Conservation (phyloP, 1,140 invertebrate species). For the Daktulosphaira vitifoliae region DNA sequence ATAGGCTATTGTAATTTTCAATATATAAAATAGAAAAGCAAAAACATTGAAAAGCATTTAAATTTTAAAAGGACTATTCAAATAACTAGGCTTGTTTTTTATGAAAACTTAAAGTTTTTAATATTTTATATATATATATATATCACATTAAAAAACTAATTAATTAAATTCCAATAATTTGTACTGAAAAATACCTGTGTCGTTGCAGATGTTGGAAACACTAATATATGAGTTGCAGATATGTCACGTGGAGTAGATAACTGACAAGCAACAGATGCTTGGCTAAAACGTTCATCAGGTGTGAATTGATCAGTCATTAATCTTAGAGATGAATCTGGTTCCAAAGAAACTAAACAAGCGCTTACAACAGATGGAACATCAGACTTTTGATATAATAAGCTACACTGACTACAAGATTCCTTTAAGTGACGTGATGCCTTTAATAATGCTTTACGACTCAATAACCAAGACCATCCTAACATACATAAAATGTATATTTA, state of each 20-base stretch:
- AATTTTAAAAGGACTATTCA: constrained; percentile 12
- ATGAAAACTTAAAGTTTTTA: constrained; percentile 7
- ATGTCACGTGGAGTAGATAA: constrained; percentile 88
- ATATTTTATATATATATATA: too few species aligned
- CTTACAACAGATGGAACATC: constrained; percentile 85
- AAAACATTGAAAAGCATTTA: constrained; percentile 33
- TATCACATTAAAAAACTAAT: not conserved
- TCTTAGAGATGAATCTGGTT: constrained; percentile 85
- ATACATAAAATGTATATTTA: constrained; percentile 30
- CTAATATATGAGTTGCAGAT: constrained; percentile 94
- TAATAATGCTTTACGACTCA: constrained; percentile 82
- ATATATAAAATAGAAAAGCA: constrained; percentile 10
- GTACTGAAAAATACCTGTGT: constrained; percentile 71
- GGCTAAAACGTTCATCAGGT: constrained; percentile 81
- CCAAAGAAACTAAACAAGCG: constrained; percentile 92
- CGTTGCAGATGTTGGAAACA: constrained; percentile 95
- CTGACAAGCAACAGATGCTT: constrained; percentile 71
- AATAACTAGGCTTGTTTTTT: too few species aligned
- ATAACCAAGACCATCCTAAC: constrained; percentile 80
- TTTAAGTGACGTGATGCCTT: constrained; percentile 78
- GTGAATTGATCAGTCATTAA: constrained; percentile 92
- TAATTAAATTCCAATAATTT: not conserved
- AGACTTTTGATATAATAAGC: constrained; percentile 60
- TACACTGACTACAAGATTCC: constrained; percentile 84
- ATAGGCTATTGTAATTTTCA: constrained; percentile 1